Percentiles rank a stretch among this genome's conserved stretches.
phyloP scores from a whole-genome alignment of 1,140 invertebrate species.

The Hypothenemus hampei region DNA sequence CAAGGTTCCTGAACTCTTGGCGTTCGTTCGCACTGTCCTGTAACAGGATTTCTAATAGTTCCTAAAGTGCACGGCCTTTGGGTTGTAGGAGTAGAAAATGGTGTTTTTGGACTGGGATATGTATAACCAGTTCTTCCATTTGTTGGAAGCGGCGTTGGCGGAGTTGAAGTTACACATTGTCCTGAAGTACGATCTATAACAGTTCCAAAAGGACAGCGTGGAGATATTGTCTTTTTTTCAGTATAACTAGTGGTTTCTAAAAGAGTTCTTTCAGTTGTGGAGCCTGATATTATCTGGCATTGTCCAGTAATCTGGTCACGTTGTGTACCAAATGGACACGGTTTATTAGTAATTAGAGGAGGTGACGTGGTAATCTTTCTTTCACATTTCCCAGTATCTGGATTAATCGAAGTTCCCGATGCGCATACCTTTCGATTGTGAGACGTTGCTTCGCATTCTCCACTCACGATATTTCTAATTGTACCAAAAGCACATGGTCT shows the following conservation, averaged over 20 bases:
- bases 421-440: not conserved
- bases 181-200: not conserved
- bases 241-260: no score
- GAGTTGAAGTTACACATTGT: conserved; percentile 1
- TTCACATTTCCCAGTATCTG: conserved; percentile 7
- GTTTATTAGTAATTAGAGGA: no score
- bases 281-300: no score
- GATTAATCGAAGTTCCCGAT: not conserved
- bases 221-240: not conserved
- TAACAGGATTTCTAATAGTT: not conserved
- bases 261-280: no score
- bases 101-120: no score
- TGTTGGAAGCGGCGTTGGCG: not conserved
- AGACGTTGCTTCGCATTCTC: not conserved
- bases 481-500: not conserved
- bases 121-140: no score
- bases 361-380: not conserved
- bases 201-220: conserved; percentile 18
- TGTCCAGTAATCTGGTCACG: no score
- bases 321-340: no score
- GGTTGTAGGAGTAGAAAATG: no score
- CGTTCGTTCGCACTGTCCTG: conserved; percentile 1
- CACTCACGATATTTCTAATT: not conserved
- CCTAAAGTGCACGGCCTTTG: not conserved
- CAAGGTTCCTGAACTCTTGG: not conserved